Conservation (phyloP, 1,140 invertebrate genomes). For the Achroia grisella region DNA sequence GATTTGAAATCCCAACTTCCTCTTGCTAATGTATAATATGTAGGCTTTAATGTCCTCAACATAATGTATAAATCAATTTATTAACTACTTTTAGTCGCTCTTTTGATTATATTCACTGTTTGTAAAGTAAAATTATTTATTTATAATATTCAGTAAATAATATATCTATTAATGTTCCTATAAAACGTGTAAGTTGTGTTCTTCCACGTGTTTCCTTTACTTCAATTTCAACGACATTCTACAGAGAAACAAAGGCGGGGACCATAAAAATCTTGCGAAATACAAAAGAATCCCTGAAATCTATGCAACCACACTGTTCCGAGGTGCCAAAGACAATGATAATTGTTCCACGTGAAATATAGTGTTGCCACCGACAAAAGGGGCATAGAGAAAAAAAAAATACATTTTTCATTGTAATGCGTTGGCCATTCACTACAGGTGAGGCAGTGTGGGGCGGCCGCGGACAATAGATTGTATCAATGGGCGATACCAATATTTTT, state of each 20-base stretch:
- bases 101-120: too few relatives aligned
- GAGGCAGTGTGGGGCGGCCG: constrained; percentile 43
- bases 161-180: too few relatives aligned
- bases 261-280: constrained; percentile 38
- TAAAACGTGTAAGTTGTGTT: too few relatives aligned
- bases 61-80: constrained; percentile 53
- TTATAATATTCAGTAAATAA: too few relatives aligned
- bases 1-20: constrained; percentile 48
- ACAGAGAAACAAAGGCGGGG: constrained; percentile 22
- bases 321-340: constrained; percentile 70
- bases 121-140: too few relatives aligned
- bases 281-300: constrained; percentile 41
- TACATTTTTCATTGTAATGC: constrained; percentile 59
- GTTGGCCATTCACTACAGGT: constrained; percentile 62
- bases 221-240: constrained; percentile 21
- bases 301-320: constrained; percentile 44
- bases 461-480: constrained; percentile 58
- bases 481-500: constrained; percentile 55
- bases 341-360: constrained; percentile 70
- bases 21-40: constrained; percentile 40
- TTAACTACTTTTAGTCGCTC: too few relatives aligned
- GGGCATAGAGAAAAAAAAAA: constrained; percentile 47
- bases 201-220: too few relatives aligned
- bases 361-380: constrained; percentile 68
- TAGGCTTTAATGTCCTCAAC: constrained; percentile 35